phyloP scores from a whole-genome alignment of 2,113 vertebrate genomes.

The Malurus melanocephalus region DNA sequence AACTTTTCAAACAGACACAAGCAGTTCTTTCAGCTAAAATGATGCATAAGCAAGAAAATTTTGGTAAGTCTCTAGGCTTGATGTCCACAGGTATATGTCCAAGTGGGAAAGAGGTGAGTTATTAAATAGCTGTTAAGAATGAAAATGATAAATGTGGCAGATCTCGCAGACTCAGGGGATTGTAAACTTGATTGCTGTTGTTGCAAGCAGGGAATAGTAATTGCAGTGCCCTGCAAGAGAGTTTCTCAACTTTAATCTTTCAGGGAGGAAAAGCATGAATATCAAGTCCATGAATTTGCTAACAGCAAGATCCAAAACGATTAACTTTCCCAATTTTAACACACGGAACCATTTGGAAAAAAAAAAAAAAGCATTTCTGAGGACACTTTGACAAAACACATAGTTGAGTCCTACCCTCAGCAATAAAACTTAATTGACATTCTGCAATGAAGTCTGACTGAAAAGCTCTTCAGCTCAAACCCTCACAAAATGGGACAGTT shows the following conservation, averaged over 20 bases:
- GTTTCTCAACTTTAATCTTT: slow-evolving; percentile 48
- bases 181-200: slow-evolving; percentile 38
- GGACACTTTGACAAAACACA: slow-evolving; percentile 10
- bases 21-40: background rate
- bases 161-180: slow-evolving; percentile 33
- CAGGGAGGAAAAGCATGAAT: slow-evolving; percentile 22
- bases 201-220: slow-evolving; percentile 52
- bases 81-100: background rate
- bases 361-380: slow-evolving; percentile 19
- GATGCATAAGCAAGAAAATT: background rate
- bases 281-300: slow-evolving; percentile 39
- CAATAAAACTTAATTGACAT: slow-evolving; percentile 19
- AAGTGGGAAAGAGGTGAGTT: background rate
- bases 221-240: slow-evolving; percentile 26
- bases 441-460: background rate
- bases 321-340: slow-evolving; percentile 32
- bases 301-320: slow-evolving; percentile 37
- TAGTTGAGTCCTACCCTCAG: background rate
- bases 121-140: slow-evolving; percentile 11
- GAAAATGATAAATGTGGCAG: slow-evolving; percentile 30
- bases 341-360: slow-evolving; percentile 13
- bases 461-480: slow-evolving; percentile 11
- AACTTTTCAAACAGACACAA: background rate
- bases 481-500: background rate
- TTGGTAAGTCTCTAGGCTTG: background rate